Conservation (phyloP, 2,888 invertebrate species). For the Torymus auratus region DNA sequence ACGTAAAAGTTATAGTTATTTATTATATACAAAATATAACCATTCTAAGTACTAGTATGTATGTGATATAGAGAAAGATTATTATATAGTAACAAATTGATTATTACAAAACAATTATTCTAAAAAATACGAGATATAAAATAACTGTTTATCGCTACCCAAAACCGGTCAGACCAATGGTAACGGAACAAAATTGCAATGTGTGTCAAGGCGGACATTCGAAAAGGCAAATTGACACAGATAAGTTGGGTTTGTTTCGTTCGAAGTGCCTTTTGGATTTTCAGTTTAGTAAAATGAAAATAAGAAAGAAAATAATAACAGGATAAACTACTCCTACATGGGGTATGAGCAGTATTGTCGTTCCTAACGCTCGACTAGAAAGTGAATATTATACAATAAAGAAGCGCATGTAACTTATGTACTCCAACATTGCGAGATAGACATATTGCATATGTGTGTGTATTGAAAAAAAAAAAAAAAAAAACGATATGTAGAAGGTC, state of each 20-base stretch:
- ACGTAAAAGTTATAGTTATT: no score
- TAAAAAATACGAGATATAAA: neutral
- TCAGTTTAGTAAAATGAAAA: conserved; percentile 43
- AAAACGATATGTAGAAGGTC: conserved; percentile 17
- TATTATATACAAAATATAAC: no score
- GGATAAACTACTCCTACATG: neutral
- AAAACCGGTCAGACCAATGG: conserved; percentile 8
- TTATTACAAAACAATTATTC: no score
- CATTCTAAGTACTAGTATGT: no score
- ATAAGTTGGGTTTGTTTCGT: conserved; percentile 63
- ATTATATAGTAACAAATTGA: no score
- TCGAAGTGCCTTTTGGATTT: conserved; percentile 65
- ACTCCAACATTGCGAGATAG: neutral
- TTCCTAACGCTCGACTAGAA: conserved; percentile 51
- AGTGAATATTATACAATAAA: conserved; percentile 31
- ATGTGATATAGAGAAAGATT: no score
- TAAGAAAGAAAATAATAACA: neutral
- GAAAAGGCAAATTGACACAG: conserved; percentile 30
- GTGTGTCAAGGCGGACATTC: neutral
- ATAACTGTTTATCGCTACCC: conserved; percentile 25
- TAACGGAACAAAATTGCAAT: conserved; percentile 26
- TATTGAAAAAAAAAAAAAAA: neutral
- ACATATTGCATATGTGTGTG: conserved; percentile 27
- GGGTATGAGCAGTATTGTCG: conserved; percentile 41
- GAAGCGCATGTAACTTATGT: conserved; percentile 45